Evolutionary conservation across 1,140 invertebrate species (phyloP), one percentile per base, ranked within the genome.

Genomic region (Cyclina sinensis): DNA sequence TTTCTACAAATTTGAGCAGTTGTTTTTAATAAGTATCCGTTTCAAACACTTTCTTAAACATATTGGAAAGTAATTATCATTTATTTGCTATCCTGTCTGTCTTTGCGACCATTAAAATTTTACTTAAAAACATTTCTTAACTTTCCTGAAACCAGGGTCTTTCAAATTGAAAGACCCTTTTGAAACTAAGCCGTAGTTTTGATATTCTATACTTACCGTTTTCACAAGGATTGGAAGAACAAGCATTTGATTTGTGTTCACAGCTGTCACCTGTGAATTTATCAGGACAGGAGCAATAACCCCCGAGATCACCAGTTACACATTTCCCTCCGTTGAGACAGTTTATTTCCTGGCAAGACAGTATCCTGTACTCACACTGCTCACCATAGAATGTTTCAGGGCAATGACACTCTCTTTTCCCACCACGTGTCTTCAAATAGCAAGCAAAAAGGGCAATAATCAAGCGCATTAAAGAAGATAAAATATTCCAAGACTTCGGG

Each of bases 271-370:
- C 93, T 0, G 79, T 91, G 76, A 84, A 94, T 30, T 98, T 98
- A 0, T 97, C 94, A 0, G 97, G 96, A 93, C 98, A 99, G 0
- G 96, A 95, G 95, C 98, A 99, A 59, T 96, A 95, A 95, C 91
- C 92, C 0, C 88, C 86, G 24, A 12, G 14, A 14, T 48, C 54
- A 93, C 96, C 91, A 37, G 97, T 96, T 83, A 97, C 96, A 95
- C 98, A 99, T 24, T 96, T 97, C 65, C 97, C 98, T 32, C 97
- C 98, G 95, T 98, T 97, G 9, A 96, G 96, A 94, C 98, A 99
- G 0, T 98, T 98, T 24, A 96, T 96, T 91, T 98, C 97, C 30
- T 96, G 96, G 94, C 98, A 99, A 0, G 97, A 97, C 74, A 97
- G 96, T 24, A 97, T 96, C 65, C 97, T 96, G 2, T 97, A 37